Evolutionary conservation across 1,140 invertebrate species (phyloP).

Genomic region (Lutraria rhynchaena): DNA sequence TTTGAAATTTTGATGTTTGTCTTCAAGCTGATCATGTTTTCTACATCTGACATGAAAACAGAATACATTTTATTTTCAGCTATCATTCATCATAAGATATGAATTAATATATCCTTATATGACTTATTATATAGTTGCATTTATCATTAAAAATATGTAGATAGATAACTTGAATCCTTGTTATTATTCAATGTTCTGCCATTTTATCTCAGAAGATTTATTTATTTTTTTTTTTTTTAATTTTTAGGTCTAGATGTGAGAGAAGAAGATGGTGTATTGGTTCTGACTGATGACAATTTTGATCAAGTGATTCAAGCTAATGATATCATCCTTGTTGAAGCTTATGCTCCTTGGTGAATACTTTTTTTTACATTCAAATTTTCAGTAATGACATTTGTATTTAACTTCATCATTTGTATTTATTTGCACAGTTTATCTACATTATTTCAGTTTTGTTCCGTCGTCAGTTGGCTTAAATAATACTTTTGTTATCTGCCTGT

Average conservation of each 20-base stretch:
- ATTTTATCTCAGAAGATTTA: background rate
- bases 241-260: conserved; percentile 44
- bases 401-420: too few species aligned
- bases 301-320: conserved; percentile 80
- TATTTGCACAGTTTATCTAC: too few species aligned
- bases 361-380: background rate
- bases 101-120: background rate
- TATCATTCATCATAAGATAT: too few species aligned
- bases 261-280: conserved; percentile 82
- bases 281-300: conserved; percentile 83
- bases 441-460: too few species aligned
- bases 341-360: conserved; percentile 85
- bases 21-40: too few species aligned
- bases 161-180: background rate
- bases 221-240: background rate
- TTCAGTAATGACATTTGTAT: background rate
- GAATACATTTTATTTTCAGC: too few species aligned
- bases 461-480: background rate
- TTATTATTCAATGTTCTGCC: background rate
- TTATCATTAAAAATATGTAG: background rate
- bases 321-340: conserved; percentile 83
- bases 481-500: background rate
- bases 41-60: too few species aligned
- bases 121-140: background rate
- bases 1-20: too few species aligned